These are phyloP conservation scores for Sebastes paucispinis DNA, from an alignment of 2,797 vertebrate species.

Conservation along the genomic window DNA sequence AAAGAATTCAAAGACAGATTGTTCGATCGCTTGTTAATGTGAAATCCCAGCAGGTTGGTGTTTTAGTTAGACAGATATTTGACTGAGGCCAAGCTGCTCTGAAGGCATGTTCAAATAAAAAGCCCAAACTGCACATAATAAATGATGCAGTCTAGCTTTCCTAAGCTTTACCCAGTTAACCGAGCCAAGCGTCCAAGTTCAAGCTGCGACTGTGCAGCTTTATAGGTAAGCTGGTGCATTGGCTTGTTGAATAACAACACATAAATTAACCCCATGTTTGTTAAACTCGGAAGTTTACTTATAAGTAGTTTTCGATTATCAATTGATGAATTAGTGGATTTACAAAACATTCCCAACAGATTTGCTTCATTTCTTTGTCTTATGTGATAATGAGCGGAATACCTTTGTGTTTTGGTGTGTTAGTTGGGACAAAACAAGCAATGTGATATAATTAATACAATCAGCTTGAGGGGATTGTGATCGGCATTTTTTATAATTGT, in stretches of 20 bases:
- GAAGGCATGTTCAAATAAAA: slow-evolving; percentile 11
- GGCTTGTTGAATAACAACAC: background rate
- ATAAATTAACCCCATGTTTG: background rate
- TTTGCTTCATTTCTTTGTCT: background rate
- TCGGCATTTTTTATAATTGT: background rate
- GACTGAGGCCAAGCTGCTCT: background rate
- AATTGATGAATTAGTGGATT: background rate
- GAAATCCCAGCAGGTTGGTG: slow-evolving; percentile 15
- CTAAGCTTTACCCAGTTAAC: background rate
- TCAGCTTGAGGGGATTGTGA: background rate
- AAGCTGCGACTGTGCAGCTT: background rate
- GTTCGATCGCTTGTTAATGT: slow-evolving; percentile 21
- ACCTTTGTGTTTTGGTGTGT: background rate
- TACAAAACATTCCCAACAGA: background rate
- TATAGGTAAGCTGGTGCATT: background rate
- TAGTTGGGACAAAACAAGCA: background rate
- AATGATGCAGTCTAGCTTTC: background rate
- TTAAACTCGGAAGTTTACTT: background rate
- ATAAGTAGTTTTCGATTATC: too few species aligned
- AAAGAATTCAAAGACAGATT: slow-evolving; percentile 23
- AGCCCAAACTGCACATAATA: background rate
- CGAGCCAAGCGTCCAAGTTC: background rate
- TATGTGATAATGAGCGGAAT: background rate
- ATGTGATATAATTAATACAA: background rate
- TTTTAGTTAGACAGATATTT: slow-evolving; percentile 24